Percentiles rank a stretch among this genome's conserved stretches.
Conservation (phyloP, 1,140 invertebrate genomes). For the Drosophila azteca region DNA sequence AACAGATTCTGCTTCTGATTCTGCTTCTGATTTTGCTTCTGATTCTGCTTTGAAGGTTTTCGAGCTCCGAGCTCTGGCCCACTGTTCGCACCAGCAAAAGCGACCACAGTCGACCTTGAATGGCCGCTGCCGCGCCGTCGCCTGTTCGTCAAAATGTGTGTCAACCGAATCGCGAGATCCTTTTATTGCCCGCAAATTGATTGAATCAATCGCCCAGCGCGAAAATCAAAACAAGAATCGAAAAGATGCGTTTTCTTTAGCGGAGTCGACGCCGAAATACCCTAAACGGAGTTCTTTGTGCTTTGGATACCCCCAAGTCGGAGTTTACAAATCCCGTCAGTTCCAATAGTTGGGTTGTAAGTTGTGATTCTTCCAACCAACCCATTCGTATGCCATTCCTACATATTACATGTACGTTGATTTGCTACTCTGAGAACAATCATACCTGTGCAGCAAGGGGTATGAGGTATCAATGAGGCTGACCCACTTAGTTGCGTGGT, state of each 20-base stretch:
- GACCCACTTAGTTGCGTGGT: constrained; percentile 21
- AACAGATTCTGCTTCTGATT: neutral
- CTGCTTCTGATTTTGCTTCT: neutral
- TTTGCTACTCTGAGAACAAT: no score
- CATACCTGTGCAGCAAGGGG: neutral
- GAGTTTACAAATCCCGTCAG: no score
- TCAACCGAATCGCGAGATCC: constrained; percentile 38
- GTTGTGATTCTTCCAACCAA: no score
- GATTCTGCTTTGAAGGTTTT: constrained; percentile 19
- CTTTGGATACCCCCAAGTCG: no score
- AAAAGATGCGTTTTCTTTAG: neutral
- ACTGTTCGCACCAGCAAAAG: constrained; percentile 7
- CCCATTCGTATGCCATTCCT: no score
- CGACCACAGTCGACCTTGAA: constrained; percentile 5
- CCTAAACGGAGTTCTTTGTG: neutral
- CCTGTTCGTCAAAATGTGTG: constrained; percentile 17
- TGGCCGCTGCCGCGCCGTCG: neutral
- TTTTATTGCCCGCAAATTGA: constrained; percentile 70
- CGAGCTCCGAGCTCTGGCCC: constrained; percentile 2
- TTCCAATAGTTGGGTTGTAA: no score
- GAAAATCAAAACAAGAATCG: constrained; percentile 28
- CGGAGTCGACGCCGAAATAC: neutral
- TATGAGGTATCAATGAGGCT: constrained; percentile 10
- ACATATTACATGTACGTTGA: no score
- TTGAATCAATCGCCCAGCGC: constrained; percentile 51